Evolutionary conservation across 2,113 vertebrate species (phyloP).

Genomic region (Todiramphus chloris): DNA sequence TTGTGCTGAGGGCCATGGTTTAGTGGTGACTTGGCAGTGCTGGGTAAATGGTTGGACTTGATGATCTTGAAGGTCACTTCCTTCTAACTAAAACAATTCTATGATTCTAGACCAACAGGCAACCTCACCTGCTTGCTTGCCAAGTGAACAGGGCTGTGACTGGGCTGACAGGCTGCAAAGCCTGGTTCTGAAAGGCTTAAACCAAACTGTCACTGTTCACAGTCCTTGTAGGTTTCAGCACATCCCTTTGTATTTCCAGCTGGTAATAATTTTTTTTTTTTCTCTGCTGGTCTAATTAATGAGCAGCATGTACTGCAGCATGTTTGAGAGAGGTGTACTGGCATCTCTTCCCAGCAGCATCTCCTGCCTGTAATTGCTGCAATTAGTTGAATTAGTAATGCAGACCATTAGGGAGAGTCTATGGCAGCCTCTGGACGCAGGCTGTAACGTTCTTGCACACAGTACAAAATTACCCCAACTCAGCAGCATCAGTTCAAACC

Average conservation of each 20-base stretch:
- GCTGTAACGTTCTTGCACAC: conserved; percentile 8
- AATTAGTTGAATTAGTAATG: conserved; percentile 76
- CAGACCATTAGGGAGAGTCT: conserved; percentile 57
- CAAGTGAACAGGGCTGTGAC: neutral
- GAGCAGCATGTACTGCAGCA: conserved; percentile 31
- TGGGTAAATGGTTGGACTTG: too few relatives aligned
- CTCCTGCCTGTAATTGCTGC: conserved; percentile 71
- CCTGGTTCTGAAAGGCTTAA: neutral
- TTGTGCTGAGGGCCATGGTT: too few relatives aligned
- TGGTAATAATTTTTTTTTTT: neutral
- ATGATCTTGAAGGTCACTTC: too few relatives aligned
- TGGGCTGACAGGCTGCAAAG: neutral
- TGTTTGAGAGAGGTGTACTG: conserved; percentile 48
- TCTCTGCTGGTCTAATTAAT: conserved; percentile 45
- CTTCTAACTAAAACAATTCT: neutral
- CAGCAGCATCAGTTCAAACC: neutral
- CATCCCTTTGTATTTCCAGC: conserved; percentile 12
- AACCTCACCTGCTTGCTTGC: neutral
- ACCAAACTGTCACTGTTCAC: neutral
- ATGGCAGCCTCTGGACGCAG: conserved; percentile 51
- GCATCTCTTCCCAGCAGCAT: conserved; percentile 60
- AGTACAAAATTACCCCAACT: conserved; percentile 28
- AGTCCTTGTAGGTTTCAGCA: neutral
- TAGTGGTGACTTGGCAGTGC: too few relatives aligned
- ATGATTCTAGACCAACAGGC: neutral